Percentiles rank a stretch among this genome's conserved stretches.
These are phyloP conservation scores for Neopelma chrysocephalum DNA, from an alignment of 2,797 vertebrate species.

Conservation along the genomic window DNA sequence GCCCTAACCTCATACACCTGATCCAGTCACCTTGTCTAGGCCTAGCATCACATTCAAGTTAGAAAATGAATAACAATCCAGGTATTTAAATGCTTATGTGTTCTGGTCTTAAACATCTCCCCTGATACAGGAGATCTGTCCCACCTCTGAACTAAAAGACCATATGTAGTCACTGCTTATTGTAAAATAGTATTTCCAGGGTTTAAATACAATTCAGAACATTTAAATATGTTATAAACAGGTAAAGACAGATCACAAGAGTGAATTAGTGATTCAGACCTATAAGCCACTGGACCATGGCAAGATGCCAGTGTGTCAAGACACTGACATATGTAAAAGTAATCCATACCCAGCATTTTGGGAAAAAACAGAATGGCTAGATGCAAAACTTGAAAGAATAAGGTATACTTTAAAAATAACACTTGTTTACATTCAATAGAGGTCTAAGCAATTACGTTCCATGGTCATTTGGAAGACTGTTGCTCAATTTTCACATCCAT, in stretches of 20 bases:
- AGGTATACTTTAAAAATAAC: neutral
- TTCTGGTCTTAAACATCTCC: neutral
- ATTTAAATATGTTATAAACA: neutral
- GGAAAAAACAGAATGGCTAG: neutral
- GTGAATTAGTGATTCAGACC: neutral
- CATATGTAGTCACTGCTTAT: neutral
- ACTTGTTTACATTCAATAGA: neutral
- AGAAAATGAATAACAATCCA: neutral
- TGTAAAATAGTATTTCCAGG: neutral
- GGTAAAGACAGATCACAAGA: neutral
- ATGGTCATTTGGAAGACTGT: neutral
- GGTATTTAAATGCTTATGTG: neutral
- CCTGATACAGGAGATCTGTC: neutral
- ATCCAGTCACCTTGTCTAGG: neutral
- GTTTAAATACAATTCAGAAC: neutral
- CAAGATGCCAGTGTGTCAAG: neutral
- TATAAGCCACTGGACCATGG: neutral
- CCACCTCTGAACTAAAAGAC: neutral
- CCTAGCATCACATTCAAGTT: neutral
- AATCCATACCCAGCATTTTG: neutral
- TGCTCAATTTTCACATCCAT: slow-evolving; percentile 2
- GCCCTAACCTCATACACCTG: neutral
- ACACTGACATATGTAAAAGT: neutral
- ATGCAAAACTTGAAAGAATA: neutral
- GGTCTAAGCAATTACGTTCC: neutral